Evolutionary conservation across 2,797 vertebrate species (phyloP).

Genomic region (Gymnothorax javanicus): DNA sequence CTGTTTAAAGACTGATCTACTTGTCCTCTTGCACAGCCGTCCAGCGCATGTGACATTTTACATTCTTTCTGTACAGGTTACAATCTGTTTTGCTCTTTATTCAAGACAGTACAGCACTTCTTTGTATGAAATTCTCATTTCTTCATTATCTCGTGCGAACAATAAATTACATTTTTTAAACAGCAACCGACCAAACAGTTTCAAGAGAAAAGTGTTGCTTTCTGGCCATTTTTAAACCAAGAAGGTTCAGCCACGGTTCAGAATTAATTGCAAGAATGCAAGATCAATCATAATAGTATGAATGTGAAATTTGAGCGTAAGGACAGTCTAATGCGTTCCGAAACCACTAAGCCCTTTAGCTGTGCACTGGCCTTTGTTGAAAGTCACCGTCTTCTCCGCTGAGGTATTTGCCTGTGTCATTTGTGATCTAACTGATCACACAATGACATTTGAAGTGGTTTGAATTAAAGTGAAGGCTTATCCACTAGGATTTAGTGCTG

Average conservation of each 20-base stretch:
- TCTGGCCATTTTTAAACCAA: background rate
- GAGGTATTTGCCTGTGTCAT: background rate
- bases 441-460: background rate
- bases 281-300: background rate
- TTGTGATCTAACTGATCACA: background rate
- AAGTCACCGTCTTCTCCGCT: background rate
- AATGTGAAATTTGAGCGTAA: background rate
- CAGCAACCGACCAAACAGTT: too few relatives aligned
- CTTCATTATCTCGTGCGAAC: too few relatives aligned
- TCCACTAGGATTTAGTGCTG: background rate
- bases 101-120: too few relatives aligned
- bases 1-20: too few relatives aligned
- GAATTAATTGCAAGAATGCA: background rate
- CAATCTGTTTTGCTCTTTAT: too few relatives aligned
- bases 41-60: too few relatives aligned
- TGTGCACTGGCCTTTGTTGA: background rate
- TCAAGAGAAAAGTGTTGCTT: too few relatives aligned
- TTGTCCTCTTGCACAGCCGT: too few relatives aligned
- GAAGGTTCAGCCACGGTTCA: background rate
- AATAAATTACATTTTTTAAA: too few relatives aligned
- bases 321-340: background rate
- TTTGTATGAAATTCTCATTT: too few relatives aligned
- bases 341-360: background rate
- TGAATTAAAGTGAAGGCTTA: background rate
- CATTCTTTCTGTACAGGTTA: too few relatives aligned